Evolutionary conservation across 2,113 vertebrate species (phyloP).

Genomic region (Ibidorhyncha struthersii): DNA sequence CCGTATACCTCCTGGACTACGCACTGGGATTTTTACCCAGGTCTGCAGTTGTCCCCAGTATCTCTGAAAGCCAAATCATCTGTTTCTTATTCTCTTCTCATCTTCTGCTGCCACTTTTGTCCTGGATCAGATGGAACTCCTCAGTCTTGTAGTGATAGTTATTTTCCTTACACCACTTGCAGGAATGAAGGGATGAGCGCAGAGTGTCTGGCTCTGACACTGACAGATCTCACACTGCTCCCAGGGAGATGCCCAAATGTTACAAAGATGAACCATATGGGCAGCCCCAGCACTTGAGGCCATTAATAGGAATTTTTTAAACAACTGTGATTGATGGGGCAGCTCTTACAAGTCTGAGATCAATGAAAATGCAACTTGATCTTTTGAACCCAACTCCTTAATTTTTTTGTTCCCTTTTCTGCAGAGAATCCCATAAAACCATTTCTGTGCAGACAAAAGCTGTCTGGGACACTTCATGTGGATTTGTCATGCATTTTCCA

Average conservation of each 20-base stretch:
- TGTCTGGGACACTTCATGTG: constrained; percentile 66
- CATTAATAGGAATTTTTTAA: constrained; percentile 80
- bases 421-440: constrained; percentile 53
- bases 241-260: constrained; percentile 76
- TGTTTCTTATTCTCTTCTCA: background rate
- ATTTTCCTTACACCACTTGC: background rate
- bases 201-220: constrained; percentile 64
- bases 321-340: constrained; percentile 80
- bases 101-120: background rate
- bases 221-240: constrained; percentile 74
- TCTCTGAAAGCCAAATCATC: background rate
- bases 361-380: constrained; percentile 82
- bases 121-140: background rate
- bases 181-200: background rate
- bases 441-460: constrained; percentile 75
- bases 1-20: background rate
- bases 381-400: constrained; percentile 78
- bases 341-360: constrained; percentile 80
- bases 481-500: constrained; percentile 69
- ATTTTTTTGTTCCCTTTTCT: constrained; percentile 74
- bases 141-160: background rate
- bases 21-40: background rate
- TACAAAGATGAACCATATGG: constrained; percentile 83
- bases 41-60: background rate
- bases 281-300: constrained; percentile 54